phyloP scores from a whole-genome alignment of 2,888 invertebrate species.

The Caenorhabditis sp. region DNA sequence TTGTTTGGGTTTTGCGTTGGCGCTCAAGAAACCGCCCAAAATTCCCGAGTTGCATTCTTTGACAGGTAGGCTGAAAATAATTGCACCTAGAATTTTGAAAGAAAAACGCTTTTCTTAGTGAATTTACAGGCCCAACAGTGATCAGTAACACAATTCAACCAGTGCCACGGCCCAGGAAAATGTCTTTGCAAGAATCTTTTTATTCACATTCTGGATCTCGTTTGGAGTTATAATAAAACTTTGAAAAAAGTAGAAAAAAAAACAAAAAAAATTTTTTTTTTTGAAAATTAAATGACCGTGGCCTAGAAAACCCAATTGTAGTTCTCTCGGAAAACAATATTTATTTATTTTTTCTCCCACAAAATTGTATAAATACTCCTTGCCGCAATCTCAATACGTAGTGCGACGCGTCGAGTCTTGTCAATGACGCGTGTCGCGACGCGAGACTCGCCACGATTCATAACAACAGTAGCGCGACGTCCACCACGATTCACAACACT shows the following conservation, averaged over 20 bases:
- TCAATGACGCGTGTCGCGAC: neutral
- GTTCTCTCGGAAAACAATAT: too few relatives aligned
- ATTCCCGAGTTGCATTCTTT: constrained; percentile 45
- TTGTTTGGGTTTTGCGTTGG: constrained; percentile 72
- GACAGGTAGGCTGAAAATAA: constrained; percentile 19
- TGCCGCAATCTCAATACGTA: neutral
- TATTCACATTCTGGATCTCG: constrained; percentile 44
- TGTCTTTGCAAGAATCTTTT: constrained; percentile 43
- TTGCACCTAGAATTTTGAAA: too few relatives aligned
- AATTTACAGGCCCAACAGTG: constrained; percentile 30
- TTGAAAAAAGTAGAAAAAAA: too few relatives aligned
- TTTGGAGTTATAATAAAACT: constrained; percentile 31
- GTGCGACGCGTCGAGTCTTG: neutral
- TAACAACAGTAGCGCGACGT: neutral
- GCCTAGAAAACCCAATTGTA: too few relatives aligned
- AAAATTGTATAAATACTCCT: neutral
- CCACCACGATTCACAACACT: neutral
- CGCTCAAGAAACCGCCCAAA: constrained; percentile 61
- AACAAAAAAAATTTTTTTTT: neutral
- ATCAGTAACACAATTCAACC: constrained; percentile 38
- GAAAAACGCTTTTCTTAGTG: too few relatives aligned
- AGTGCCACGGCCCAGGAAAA: constrained; percentile 37
- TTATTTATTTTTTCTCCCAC: neutral
- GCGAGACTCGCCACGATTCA: neutral
- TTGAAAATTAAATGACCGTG: too few relatives aligned